These are phyloP conservation scores for Agonopterix heracliana DNA, from an alignment of 2,888 invertebrate genomes.

Conservation along the genomic window DNA sequence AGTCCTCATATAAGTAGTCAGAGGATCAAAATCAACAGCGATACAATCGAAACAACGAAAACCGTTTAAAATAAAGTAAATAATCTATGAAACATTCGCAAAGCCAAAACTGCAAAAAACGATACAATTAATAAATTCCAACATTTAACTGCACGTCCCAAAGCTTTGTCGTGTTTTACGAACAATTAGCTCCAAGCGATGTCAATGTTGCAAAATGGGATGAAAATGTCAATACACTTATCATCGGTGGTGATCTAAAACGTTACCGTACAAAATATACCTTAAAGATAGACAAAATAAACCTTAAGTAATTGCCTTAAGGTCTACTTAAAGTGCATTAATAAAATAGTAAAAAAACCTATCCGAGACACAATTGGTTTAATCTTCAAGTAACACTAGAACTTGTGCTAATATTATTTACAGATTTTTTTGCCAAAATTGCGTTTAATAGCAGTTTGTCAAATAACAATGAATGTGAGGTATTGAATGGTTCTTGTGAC, in stretches of 20 bases:
- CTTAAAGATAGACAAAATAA: too few species aligned
- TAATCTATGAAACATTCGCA: too few species aligned
- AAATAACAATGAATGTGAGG: constrained; percentile 30
- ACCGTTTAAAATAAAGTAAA: too few species aligned
- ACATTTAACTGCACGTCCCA: background rate
- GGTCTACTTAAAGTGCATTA: background rate
- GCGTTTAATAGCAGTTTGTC: constrained; percentile 33
- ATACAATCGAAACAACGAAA: too few species aligned
- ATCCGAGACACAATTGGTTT: constrained; percentile 37
- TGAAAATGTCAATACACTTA: constrained; percentile 73
- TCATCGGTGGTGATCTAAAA: constrained; percentile 55
- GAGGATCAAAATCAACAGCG: too few species aligned
- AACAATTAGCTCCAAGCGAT: constrained; percentile 59
- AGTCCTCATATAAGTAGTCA: too few species aligned
- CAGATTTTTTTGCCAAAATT: constrained; percentile 36
- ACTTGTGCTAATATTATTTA: constrained; percentile 54
- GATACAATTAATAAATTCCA: background rate
- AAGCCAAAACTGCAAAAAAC: too few species aligned
- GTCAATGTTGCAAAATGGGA: constrained; percentile 63
- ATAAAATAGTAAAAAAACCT: constrained; percentile 13
- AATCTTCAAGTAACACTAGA: constrained; percentile 58
- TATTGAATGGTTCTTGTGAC: constrained; percentile 29
- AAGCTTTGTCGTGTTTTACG: constrained; percentile 44
- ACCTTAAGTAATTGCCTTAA: background rate
- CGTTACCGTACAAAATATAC: too few species aligned